Evolutionary conservation across 2,797 vertebrate species (phyloP), one percentile per base, ranked within the genome.

Genomic region (Gallinago nigripennis): DNA sequence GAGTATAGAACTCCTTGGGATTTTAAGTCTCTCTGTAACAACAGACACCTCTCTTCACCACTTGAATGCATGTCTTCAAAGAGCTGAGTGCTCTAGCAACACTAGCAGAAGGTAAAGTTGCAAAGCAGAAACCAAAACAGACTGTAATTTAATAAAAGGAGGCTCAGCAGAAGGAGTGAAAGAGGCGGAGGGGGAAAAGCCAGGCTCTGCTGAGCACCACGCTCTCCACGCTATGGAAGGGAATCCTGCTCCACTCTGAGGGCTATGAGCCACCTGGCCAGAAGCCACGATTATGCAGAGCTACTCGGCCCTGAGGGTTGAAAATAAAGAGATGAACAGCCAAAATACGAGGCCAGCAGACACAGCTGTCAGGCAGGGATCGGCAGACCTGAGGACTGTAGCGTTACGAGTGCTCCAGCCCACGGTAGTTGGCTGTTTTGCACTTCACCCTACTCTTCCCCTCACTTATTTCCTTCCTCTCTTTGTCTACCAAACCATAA

Each of bases 291-390:
- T 91, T 60, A 76, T 60, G 51, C 70, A 90, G 48, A 88, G 63
- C 69, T 69, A 88, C 92, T 92, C 86, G 82, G 69, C 82, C 91
- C 91, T 11, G 8, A 77, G 87, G 78, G 71, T 46, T 90, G 86
- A 96, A 92, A 90, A 84, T 25, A 71, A 82, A 84, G 53, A 82
- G 66, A 96, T 45, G 70, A 94, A 91, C 46, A 79, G 82, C 48
- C 60, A 94, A 79, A 94, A 64, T 68, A 1, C 0, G 2, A 76
- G 61, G 77, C 46, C 56, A 91, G 63, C 70, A 94, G 91, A 78
- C 54, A 78, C 54, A 95, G 91, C 51, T 92, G 80, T 58, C 82
- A 88, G 51, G 89, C 89, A 90, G 50, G 23, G 63, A 91, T 72
- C 92, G 79, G 61, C 65, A 94, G 63, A 76, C 61, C 76, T 54